Evolutionary conservation across 2,113 vertebrate genomes (phyloP).

Genomic region (Nesoenas mayeri): DNA sequence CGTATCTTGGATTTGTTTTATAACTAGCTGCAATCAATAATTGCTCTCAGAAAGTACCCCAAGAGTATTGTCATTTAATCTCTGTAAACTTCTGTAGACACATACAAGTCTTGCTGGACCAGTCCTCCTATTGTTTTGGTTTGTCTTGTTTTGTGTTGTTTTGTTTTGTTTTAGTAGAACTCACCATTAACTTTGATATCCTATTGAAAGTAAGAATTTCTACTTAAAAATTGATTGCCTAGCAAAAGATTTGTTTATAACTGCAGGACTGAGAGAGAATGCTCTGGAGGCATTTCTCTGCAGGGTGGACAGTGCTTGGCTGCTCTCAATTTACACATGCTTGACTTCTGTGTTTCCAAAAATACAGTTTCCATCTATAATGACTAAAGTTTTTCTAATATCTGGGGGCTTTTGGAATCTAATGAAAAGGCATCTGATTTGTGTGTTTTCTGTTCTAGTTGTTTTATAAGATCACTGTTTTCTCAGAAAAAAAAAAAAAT

Average conservation of each 20-base stretch:
- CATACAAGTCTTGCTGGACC: background rate
- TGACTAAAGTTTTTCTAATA: slow-evolving; percentile 1
- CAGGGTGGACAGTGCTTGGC: background rate
- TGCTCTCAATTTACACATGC: slow-evolving; percentile 20
- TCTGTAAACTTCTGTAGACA: background rate
- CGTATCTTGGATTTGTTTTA: background rate
- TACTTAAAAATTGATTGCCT: background rate
- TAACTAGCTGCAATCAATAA: background rate
- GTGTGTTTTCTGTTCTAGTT: background rate
- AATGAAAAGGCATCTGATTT: slow-evolving; percentile 10
- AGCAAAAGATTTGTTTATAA: background rate
- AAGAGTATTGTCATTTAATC: background rate
- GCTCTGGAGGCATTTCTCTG: slow-evolving; percentile 1
- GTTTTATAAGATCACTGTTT: background rate
- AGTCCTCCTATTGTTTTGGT: background rate
- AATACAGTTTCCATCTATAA: slow-evolving; percentile 9
- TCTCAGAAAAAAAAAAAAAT: background rate
- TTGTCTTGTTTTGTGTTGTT: background rate
- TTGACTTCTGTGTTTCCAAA: slow-evolving; percentile 45
- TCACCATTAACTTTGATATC: background rate
- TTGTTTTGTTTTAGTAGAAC: background rate
- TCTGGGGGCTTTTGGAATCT: background rate
- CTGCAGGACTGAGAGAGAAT: background rate
- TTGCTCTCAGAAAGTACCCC: background rate
- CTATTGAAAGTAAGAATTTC: background rate